Base-by-base conservation (phyloP, 1,140 invertebrate genomes). In the Drosophila lowei region DNA sequence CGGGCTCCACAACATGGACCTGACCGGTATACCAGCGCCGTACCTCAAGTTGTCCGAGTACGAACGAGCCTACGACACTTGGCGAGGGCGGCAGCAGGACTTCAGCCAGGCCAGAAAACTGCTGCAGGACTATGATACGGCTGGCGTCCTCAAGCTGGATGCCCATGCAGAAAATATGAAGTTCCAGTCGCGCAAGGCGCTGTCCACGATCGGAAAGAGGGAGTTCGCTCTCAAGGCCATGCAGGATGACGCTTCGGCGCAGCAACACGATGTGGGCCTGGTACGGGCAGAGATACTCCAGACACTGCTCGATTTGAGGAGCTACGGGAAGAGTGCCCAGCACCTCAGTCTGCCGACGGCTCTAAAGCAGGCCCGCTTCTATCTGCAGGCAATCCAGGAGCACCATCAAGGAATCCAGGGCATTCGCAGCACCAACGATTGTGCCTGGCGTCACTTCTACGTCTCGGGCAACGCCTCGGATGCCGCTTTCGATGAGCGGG, bases 11-110 rank as follows among this genome's bases (percentile, higher is more conserved):
- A 92, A 93, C 54, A 92, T 94, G 79, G 91, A 94, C 9, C 92
- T 94, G 16, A 94, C 93, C 15, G 92, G 94, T n/a, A 94, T 95
- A 66, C 95, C 96, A 1, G 94, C 95, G 6, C 96, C 97, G 0
- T 96, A 95, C 92, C 93, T 94, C 41, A 92, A 92, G 18, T 75
- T 93, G 6, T 84, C 92, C 8, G 92, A 93, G 47, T 88, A 91
- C 15, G 89, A 92, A 25, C 81, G 77, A 6, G 71, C 58, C 38
- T 86, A 85, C 47, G 90, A 92, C 1, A 54, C 91, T 0, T 79
- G 81, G 41, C 83, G 80, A 13, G 55, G 92, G 0, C 91, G 90
- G n/a, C 58, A 92, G 61, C 92, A 92, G 89, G 63, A 92, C 77
- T 92, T 91, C 70, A 46, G 70, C 72, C 74, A 90, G 43, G 84